Evolutionary conservation across 2,113 vertebrate genomes (phyloP).

Genomic region (Sapayoa aenigma): DNA sequence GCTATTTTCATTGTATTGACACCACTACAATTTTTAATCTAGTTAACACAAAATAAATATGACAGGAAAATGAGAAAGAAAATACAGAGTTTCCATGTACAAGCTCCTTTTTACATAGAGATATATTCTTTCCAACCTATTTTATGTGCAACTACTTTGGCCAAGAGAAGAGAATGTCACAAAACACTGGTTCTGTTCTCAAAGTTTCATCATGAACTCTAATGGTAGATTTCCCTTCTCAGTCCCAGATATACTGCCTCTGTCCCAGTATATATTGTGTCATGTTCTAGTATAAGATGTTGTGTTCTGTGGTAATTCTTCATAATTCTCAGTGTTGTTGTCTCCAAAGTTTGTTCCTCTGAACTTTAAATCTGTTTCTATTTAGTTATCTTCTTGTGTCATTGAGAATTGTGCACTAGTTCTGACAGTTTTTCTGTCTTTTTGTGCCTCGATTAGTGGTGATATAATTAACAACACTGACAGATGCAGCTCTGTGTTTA

Average conservation of each 20-base stretch:
- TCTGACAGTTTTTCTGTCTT: not conserved
- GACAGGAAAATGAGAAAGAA: conserved; percentile 38
- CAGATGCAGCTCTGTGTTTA: not conserved
- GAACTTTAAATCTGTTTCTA: not conserved
- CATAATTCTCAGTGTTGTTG: not conserved
- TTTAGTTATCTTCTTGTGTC: not conserved
- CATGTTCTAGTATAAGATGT: not conserved
- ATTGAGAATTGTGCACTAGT: not conserved
- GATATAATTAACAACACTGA: not conserved
- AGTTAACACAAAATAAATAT: conserved; percentile 51
- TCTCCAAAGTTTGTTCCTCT: not conserved
- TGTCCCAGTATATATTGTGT: not conserved
- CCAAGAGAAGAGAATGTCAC: not conserved
- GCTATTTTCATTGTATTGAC: conserved; percentile 35
- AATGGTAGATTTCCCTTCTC: not conserved
- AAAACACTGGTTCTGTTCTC: not conserved
- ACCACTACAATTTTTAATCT: conserved; percentile 51
- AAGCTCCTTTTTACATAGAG: conserved; percentile 23
- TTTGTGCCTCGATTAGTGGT: not conserved
- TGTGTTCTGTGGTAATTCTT: not conserved
- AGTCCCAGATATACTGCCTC: not conserved
- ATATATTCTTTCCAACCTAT: not conserved
- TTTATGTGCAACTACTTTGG: not conserved
- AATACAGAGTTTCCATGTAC: conserved; percentile 9
- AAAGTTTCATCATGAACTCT: not conserved